phyloP scores from a whole-genome alignment of 2,113 vertebrate species.

The Cettia cetti region DNA sequence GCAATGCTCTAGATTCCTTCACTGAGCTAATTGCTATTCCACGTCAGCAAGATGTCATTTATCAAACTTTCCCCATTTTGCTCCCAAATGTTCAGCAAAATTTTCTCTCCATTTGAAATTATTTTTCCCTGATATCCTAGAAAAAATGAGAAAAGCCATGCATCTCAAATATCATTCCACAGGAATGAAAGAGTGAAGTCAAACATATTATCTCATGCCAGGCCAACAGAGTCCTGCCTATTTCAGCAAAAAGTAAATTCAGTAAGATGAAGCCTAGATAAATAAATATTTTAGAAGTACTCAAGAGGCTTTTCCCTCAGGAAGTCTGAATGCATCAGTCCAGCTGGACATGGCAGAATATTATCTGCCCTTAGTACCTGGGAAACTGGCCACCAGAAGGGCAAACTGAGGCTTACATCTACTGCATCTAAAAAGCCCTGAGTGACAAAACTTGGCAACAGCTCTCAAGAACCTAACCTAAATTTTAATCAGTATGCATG shows the following conservation, averaged over 20 bases:
- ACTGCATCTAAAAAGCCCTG: background rate
- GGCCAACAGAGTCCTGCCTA: background rate
- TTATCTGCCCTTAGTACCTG: background rate
- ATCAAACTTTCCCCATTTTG: slow-evolving; percentile 32
- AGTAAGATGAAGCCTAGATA: slow-evolving; percentile 18
- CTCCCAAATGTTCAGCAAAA: slow-evolving; percentile 38
- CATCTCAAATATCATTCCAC: slow-evolving; percentile 18
- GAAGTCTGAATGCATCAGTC: slow-evolving; percentile 19
- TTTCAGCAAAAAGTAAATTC: slow-evolving; percentile 22
- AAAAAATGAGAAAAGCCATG: background rate
- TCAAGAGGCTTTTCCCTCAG: slow-evolving; percentile 15
- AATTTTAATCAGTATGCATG: slow-evolving; percentile 10
- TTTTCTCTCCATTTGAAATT: slow-evolving; percentile 1
- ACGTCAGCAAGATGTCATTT: slow-evolving; percentile 34
- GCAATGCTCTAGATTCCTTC: background rate
- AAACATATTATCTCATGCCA: slow-evolving; percentile 17
- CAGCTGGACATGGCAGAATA: background rate
- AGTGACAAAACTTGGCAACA: background rate
- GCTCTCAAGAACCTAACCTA: background rate
- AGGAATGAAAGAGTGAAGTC: background rate
- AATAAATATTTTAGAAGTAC: slow-evolving; percentile 45
- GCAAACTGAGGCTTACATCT: slow-evolving; percentile 18
- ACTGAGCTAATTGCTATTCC: background rate
- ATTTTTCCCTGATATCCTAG: background rate
- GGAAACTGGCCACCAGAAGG: background rate